A percentile compares a stretch with the other conserved stretches of the same genome.
These are phyloP conservation scores for Gymnogyps californianus DNA, from an alignment of 2,113 vertebrate species.

Conservation along the genomic window DNA sequence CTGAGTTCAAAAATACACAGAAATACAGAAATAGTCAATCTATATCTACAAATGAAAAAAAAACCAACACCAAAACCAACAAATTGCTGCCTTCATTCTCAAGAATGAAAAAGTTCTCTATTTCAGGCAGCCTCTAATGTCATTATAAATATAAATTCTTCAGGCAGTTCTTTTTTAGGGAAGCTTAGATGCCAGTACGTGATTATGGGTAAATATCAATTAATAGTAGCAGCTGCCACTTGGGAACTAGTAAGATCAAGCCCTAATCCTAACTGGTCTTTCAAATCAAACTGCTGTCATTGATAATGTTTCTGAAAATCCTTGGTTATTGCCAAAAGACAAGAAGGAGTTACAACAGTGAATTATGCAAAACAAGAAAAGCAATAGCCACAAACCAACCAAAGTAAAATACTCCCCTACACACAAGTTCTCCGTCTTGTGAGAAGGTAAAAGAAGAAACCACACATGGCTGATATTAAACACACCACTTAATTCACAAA, in stretches of 20 bases:
- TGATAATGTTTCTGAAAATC: background rate
- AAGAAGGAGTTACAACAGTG: background rate
- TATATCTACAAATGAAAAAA: background rate
- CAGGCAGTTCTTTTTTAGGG: background rate
- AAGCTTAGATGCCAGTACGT: fast-evolving
- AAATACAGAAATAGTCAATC: background rate
- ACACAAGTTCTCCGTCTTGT: background rate
- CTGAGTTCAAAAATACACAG: background rate
- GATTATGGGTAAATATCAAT: background rate
- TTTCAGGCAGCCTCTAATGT: background rate
- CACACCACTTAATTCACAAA: background rate
- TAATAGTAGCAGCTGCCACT: background rate
- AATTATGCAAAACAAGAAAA: background rate
- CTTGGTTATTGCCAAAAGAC: background rate
- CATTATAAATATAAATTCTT: background rate
- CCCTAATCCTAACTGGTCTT: background rate
- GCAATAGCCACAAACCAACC: background rate
- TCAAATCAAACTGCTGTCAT: background rate
- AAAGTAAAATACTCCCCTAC: background rate
- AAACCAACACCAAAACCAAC: fast-evolving
- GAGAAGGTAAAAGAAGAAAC: background rate
- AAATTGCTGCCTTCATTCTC: background rate
- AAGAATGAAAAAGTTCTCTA: background rate
- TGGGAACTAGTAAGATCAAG: background rate
- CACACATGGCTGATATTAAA: background rate